These are phyloP conservation scores for Orgyia antiqua DNA, from an alignment of 2,888 invertebrate genomes.

Conservation along the genomic window DNA sequence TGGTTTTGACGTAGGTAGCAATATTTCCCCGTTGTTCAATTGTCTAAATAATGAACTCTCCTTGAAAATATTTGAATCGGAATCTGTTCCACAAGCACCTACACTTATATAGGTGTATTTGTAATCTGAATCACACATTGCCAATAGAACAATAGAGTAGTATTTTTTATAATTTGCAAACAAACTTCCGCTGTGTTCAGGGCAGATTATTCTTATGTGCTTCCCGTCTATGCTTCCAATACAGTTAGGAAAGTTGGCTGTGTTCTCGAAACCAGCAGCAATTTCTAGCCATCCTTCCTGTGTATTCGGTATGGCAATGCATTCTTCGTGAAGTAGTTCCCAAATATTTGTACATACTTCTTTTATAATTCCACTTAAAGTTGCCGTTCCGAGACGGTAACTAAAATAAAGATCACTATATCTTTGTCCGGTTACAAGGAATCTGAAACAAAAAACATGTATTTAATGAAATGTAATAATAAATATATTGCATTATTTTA, in stretches of 20 bases:
- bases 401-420: constrained; percentile 30
- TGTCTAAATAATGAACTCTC: constrained; percentile 16
- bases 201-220: constrained; percentile 17
- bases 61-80: constrained; percentile 23
- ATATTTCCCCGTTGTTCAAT: too few species aligned
- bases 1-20: constrained; percentile 21
- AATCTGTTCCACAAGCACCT: constrained; percentile 27
- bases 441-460: constrained; percentile 7
- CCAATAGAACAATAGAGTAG: constrained; percentile 29
- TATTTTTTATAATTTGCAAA: constrained; percentile 28
- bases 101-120: constrained; percentile 27
- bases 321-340: constrained; percentile 19
- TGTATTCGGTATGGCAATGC: constrained; percentile 15
- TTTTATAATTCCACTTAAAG: constrained; percentile 18
- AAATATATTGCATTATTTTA: not conserved
- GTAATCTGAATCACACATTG: constrained; percentile 29
- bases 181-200: constrained; percentile 7
- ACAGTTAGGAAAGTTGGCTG: constrained; percentile 11
- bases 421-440: constrained; percentile 14
- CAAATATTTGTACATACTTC: constrained; percentile 34
- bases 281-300: not conserved
- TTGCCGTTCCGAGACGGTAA: constrained; percentile 33
- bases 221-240: constrained; percentile 20
- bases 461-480: too few species aligned
- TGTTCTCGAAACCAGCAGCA: constrained; percentile 4